Evolutionary conservation across 2,888 invertebrate genomes (phyloP).

Genomic region (Drosophila longiperda): DNA sequence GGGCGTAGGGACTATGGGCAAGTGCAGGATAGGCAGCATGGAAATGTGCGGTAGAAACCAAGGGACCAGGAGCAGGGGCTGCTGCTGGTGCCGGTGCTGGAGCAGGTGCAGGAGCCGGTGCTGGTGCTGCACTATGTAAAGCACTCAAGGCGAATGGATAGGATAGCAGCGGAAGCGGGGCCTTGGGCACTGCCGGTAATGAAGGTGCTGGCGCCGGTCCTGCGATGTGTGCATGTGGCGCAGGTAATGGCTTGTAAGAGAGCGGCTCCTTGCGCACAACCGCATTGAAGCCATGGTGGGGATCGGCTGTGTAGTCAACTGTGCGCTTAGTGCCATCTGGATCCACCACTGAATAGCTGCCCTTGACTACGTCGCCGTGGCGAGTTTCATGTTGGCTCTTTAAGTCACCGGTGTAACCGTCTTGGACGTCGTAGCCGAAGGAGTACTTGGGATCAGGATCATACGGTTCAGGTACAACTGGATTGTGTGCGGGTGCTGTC

Average conservation of each 20-base stretch:
- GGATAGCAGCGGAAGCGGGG: constrained; percentile 51
- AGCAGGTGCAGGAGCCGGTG: constrained; percentile 44
- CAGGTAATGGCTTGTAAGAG: constrained; percentile 74
- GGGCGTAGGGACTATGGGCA: constrained; percentile 77
- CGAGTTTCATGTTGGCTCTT: constrained; percentile 88
- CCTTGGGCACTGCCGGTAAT: constrained; percentile 73
- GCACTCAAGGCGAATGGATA: constrained; percentile 60
- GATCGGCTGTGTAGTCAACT: constrained; percentile 87
- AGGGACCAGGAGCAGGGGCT: constrained; percentile 45
- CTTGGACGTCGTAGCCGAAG: constrained; percentile 86
- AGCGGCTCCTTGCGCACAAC: constrained; percentile 84
- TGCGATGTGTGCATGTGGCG: constrained; percentile 47
- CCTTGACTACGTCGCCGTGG: constrained; percentile 88
- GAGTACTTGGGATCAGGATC: constrained; percentile 85
- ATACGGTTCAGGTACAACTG: constrained; percentile 82
- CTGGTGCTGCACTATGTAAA: constrained; percentile 51
- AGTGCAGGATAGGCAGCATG: constrained; percentile 81
- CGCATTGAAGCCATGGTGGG: constrained; percentile 85
- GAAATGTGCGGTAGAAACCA: constrained; percentile 68
- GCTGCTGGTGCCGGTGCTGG: constrained; percentile 60
- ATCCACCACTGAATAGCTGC: constrained; percentile 86
- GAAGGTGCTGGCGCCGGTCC: constrained; percentile 72
- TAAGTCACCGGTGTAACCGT: constrained; percentile 85
- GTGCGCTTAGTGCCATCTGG: constrained; percentile 88
- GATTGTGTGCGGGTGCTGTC: constrained; percentile 66